These are phyloP conservation scores for Dasysyrphus tricinctus DNA, from an alignment of 2,888 invertebrate genomes.

Conservation along the genomic window DNA sequence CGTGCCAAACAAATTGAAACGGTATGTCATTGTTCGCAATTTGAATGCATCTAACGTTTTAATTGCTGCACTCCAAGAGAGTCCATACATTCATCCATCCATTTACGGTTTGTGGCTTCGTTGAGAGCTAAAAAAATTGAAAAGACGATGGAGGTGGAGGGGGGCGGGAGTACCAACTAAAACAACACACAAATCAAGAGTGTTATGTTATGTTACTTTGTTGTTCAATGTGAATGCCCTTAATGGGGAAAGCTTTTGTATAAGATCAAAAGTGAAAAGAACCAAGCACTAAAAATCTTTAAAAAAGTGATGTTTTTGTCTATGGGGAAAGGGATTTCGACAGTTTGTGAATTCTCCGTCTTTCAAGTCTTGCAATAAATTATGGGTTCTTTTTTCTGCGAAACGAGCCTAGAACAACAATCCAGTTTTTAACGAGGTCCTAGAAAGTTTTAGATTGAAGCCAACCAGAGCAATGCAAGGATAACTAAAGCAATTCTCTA, in stretches of 20 bases:
- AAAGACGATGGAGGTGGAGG: slow-evolving; percentile 36
- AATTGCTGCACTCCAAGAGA: slow-evolving; percentile 67
- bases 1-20: slow-evolving; percentile 42
- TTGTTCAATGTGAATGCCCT: slow-evolving; percentile 27
- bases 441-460: no score
- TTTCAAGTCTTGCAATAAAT: no score
- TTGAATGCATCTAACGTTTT: slow-evolving; percentile 72
- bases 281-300: slow-evolving; percentile 7
- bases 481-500: no score
- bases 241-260: slow-evolving; percentile 9
- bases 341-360: not conserved
- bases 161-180: not conserved
- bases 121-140: slow-evolving; percentile 48
- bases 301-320: not conserved
- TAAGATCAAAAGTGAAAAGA: slow-evolving; percentile 1
- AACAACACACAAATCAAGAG: not conserved
- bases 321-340: not conserved
- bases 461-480: no score
- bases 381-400: no score
- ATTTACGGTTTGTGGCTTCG: slow-evolving; percentile 63
- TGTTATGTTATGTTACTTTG: slow-evolving; percentile 16
- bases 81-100: not conserved
- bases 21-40: slow-evolving; percentile 59
- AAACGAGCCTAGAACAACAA: no score
- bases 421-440: no score